Evolutionary conservation across 2,888 invertebrate genomes (phyloP), one percentile per base, ranked within the genome.

Genomic region (Chrysolina oricalcia): DNA sequence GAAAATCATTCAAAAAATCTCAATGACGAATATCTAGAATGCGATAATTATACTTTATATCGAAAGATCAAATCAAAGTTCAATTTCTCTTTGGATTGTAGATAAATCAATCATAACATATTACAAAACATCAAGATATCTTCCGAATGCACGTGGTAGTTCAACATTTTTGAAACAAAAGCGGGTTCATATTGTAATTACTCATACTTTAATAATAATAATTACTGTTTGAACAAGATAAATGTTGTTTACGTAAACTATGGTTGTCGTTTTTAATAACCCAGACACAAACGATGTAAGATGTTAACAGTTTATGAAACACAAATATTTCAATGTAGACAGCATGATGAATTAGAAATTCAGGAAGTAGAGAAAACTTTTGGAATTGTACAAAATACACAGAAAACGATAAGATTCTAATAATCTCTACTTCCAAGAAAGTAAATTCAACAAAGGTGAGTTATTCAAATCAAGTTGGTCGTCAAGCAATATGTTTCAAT

Each of bases 171-270:
- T 65, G 10, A 21, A 0, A 50, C 68, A 64, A 70, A 74, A 65
- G 65, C 43, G 53, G 56, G 62, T 64, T 70, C 65, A 41, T 43
- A 35, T n/a, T 23, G 23, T 41, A 59, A 70, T 70, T 62, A 70
- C 59, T 6, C 17, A 73, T 62, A 15, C 56, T 59, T 43, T 53
- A 63, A 73, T 41, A 74, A 73, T 41, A 74, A 56, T 50, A 56
- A 43, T 43, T 56, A 66, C 17, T 56, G 21, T 72, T 35, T 56
- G 43, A 53, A 56, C 17, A n/a, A 43, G 65, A 70, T 63, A 43
- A 70, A 70, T 48, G 35, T 19, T 63, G 10, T 70, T 70, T 62
- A 70, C 56, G 27, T 48, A 62, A 62, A 70, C 35, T 50, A 17
- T 27, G 10, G 40, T 68, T 68, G 15, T 50, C 48, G 35, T 50